Evolutionary conservation across 2,888 invertebrate genomes (phyloP).

Genomic region (Synanthedon vespiformis): DNA sequence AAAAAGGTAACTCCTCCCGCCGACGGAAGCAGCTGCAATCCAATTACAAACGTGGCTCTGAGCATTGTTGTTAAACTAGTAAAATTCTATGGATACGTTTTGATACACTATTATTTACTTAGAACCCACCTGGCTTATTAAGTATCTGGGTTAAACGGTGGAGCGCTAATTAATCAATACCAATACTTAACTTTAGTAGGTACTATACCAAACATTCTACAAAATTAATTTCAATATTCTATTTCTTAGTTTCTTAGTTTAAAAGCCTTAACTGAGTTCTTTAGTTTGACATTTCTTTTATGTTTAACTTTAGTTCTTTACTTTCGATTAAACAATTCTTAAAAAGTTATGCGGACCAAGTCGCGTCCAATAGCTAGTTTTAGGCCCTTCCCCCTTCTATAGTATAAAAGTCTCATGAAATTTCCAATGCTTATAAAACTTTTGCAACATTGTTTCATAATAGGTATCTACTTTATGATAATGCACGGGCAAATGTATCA

Average conservation of each 20-base stretch:
- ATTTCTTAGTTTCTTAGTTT: background rate
- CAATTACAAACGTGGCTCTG: constrained; percentile 56
- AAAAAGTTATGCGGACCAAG: too few species aligned
- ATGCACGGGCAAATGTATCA: background rate
- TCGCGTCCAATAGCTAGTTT: background rate
- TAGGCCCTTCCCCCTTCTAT: background rate
- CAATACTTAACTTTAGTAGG: background rate
- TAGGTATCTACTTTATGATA: background rate
- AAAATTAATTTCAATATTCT: background rate
- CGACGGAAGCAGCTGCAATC: constrained; percentile 65
- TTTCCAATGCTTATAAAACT: too few species aligned
- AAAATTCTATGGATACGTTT: constrained; percentile 15
- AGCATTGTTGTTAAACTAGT: constrained; percentile 38
- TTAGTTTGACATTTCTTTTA: too few species aligned
- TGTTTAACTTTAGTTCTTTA: too few species aligned
- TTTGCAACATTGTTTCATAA: too few species aligned
- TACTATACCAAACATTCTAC: background rate
- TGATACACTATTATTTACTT: constrained; percentile 19
- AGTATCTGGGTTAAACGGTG: constrained; percentile 6
- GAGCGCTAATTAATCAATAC: constrained; percentile 5
- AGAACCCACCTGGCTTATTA: constrained; percentile 18
- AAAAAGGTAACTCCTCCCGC: constrained; percentile 58
- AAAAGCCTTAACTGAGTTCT: too few species aligned
- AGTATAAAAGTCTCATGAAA: too few species aligned
- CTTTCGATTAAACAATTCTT: too few species aligned